Conservation (phyloP, 1,140 invertebrate species). For the Psix sp. region DNA sequence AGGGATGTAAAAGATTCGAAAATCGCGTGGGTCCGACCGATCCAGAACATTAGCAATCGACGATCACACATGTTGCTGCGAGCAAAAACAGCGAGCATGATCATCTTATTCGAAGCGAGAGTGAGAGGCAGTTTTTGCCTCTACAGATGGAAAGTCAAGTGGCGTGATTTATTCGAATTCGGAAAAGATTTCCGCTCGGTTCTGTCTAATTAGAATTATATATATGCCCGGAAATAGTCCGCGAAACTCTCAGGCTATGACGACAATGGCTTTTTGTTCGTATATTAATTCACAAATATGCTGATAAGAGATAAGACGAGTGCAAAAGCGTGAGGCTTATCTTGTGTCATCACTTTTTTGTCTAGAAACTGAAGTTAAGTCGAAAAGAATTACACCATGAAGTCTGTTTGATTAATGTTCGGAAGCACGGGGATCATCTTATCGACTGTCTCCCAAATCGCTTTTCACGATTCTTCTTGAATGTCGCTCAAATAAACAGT, state of each 20-base stretch:
- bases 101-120: conserved; percentile 13
- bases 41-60: conserved; percentile 28
- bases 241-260: neutral
- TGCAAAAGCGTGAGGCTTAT: no score
- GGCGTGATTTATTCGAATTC: conserved; percentile 24
- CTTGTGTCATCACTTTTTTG: no score
- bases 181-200: conserved; percentile 28
- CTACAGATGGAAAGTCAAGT: conserved; percentile 20
- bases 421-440: no score
- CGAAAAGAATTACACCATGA: no score
- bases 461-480: no score
- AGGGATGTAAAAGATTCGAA: conserved; percentile 43
- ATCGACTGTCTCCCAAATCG: no score
- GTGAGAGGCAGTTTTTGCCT: conserved; percentile 26
- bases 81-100: conserved; percentile 41
- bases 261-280: conserved; percentile 10
- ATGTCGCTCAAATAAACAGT: no score
- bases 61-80: conserved; percentile 48
- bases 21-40: conserved; percentile 40
- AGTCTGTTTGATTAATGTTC: no score
- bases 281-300: conserved; percentile 42
- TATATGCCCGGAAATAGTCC: conserved; percentile 15
- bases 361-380: no score
- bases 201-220: conserved; percentile 25
- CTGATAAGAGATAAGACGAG: no score